Conservation (phyloP, 2,888 invertebrate genomes). For the Apomyelois bistriatella region DNA sequence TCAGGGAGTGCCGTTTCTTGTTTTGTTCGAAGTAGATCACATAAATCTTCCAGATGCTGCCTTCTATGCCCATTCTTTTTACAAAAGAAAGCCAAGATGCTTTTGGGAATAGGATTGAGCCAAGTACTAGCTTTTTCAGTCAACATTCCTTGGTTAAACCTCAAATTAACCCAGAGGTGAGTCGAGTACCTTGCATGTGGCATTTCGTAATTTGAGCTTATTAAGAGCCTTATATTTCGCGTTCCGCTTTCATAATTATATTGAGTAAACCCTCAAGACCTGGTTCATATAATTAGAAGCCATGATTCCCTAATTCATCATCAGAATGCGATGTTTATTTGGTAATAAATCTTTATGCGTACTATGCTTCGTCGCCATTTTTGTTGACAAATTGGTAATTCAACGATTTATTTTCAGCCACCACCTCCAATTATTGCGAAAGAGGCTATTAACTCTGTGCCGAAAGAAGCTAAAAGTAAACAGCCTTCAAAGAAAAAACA, state of each 20-base stretch:
- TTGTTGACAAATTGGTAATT: conserved; percentile 29
- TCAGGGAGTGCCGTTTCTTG: conserved; percentile 41
- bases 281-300: background rate
- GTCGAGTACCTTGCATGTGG: conserved; percentile 35
- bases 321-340: background rate
- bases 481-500: conserved; percentile 47
- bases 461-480: conserved; percentile 42
- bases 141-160: conserved; percentile 49
- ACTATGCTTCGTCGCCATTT: conserved; percentile 42
- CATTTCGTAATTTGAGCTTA: conserved; percentile 27
- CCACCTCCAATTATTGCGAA: conserved; percentile 34
- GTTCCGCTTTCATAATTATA: background rate
- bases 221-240: background rate
- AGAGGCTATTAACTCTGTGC: conserved; percentile 33
- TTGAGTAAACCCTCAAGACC: background rate
- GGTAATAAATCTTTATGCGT: background rate
- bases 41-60: conserved; percentile 66
- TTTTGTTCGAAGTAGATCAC: conserved; percentile 39
- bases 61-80: conserved; percentile 75
- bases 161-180: conserved; percentile 54
- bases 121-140: conserved; percentile 65
- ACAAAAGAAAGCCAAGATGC: conserved; percentile 73
- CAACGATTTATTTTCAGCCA: conserved; percentile 42
- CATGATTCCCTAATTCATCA: background rate
- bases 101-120: conserved; percentile 68